Conservation (phyloP, 2,888 invertebrate species). For the Meghimatium bilineatum region DNA sequence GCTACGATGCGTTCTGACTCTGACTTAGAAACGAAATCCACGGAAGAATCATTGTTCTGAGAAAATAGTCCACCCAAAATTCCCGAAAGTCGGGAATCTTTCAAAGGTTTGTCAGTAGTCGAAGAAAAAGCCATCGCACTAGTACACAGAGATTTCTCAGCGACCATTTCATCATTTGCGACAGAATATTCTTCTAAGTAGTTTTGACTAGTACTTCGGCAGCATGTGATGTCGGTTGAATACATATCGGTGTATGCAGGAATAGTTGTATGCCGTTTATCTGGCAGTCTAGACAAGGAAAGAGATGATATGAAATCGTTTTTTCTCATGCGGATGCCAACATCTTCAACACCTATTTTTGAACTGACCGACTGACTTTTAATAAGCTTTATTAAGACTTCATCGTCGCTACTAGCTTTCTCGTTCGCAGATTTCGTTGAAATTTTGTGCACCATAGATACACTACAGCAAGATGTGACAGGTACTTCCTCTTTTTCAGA, state of each 20-base stretch:
- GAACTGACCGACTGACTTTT: not conserved
- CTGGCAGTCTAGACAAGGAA: not conserved
- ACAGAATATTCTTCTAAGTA: not conserved
- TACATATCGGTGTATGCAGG: not conserved
- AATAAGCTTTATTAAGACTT: not conserved
- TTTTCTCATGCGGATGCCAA: not conserved
- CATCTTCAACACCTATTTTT: not conserved
- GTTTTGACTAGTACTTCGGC: not conserved
- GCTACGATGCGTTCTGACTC: not conserved
- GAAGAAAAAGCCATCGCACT: not conserved
- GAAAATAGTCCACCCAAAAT: constrained; percentile 20
- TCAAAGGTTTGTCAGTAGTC: not conserved
- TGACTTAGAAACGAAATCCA: not conserved
- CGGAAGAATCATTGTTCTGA: constrained; percentile 18
- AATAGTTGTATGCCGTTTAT: not conserved
- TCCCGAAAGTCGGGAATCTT: not conserved
- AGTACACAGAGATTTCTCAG: not conserved
- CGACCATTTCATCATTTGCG: not conserved
- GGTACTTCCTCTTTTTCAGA: not conserved
- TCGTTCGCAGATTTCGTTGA: not conserved
- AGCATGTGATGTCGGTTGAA: not conserved
- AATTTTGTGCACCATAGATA: not conserved
- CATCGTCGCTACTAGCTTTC: not conserved
- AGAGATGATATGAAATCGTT: not conserved
- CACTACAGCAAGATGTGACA: too few relatives aligned